Base-by-base conservation (phyloP, 2,888 invertebrate genomes). In the Andrena bicolor region DNA sequence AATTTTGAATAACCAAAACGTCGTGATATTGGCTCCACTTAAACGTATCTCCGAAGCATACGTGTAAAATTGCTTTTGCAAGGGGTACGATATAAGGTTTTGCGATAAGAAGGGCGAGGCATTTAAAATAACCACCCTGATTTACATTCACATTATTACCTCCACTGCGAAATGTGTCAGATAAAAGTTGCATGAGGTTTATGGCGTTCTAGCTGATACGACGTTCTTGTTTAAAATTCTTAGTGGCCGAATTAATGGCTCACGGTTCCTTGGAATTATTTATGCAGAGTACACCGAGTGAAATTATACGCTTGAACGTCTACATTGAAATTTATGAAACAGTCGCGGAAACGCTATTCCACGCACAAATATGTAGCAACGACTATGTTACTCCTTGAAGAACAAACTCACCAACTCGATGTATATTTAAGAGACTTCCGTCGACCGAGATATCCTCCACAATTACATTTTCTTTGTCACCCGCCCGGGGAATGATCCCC, bases 111-210 rank as follows among this genome's bases (percentile, higher is more conserved):
- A 60, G 41, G 13, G 41, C 48, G 26, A 20, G 20, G 26, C 60
- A 13, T 70, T 48, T 28, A n/a, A 70, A 70, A 26, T 48, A 58
- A 60, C 70, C n/a, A 28, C 58, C 70, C 28, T 48, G 60, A 70
- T 70, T 70, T 70, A 70, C 70, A 70, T 60, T 70, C 41, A 70
- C 60, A 70, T 70, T 70, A 41, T 70, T 70, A 70, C 58, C 48
- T 7, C 13, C 35, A 28, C 70, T 41, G 60, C 58, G 58, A 58
- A 70, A 70, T 58, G 26, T 60, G 58, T 60, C 28, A 58, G 70
- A 60, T 70, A 70, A 70, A 60, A 60, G 60, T 70, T 48, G 70
- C 70, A 26, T 35, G 70, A 28, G 60, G 56, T 60, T 70, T 70
- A 70, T 20, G 60, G 58, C 58, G 28, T 13, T 26, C 28, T n/a